Evolutionary conservation across 2,113 vertebrate species (phyloP).

Genomic region (Barnardius zonarius): DNA sequence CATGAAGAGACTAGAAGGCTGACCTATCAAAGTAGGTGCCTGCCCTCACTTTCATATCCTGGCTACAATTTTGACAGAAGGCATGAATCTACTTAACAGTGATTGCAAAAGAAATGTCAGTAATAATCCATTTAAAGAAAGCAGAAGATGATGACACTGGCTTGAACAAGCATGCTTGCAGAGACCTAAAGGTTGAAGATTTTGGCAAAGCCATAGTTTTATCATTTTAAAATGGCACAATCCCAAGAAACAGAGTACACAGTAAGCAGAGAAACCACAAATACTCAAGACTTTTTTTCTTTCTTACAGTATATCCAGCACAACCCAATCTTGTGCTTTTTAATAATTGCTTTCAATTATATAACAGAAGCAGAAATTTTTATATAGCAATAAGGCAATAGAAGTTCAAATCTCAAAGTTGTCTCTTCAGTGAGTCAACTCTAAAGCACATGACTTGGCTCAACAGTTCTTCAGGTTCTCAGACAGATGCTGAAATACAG

Average conservation of each 20-base stretch:
- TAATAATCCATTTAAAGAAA: neutral
- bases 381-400: neutral
- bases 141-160: neutral
- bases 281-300: neutral
- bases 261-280: neutral
- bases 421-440: neutral
- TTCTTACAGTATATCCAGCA: neutral
- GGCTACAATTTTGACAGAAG: constrained; percentile 11
- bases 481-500: neutral
- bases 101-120: neutral
- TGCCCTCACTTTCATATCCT: neutral
- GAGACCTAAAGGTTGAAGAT: neutral
- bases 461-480: neutral
- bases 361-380: neutral
- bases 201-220: neutral
- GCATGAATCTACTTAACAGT: neutral
- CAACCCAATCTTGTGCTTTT: neutral
- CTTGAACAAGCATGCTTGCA: neutral
- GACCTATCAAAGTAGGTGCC: neutral
- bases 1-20: neutral
- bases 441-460: neutral
- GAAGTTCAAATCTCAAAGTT: neutral
- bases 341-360: neutral
- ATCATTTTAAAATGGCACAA: neutral
- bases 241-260: neutral